Evolutionary conservation across 2,797 vertebrate species (phyloP).

Genomic region (Hydrocynus forskahlii): DNA sequence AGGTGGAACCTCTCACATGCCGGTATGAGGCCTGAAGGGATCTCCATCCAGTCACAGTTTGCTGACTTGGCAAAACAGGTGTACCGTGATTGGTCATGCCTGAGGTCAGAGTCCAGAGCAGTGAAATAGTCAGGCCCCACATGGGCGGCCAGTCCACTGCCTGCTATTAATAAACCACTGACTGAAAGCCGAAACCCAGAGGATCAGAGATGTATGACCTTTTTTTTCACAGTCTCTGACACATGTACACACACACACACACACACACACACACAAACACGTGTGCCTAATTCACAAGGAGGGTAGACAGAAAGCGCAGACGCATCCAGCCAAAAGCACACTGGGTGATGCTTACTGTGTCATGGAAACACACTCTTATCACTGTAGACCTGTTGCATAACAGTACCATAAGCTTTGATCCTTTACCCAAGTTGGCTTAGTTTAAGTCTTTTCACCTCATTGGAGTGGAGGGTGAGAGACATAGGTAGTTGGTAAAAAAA

Average conservation of each 20-base stretch:
- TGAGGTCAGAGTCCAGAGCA: conserved; percentile 57
- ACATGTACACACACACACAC: not conserved
- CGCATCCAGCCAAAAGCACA: not conserved
- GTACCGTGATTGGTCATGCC: conserved; percentile 45
- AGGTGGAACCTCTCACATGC: not conserved
- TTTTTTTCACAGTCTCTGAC: conserved; percentile 36
- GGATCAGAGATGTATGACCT: conserved; percentile 51
- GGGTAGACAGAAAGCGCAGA: not conserved
- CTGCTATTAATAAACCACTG: conserved; percentile 74
- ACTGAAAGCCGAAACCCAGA: conserved; percentile 60
- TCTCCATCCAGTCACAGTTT: conserved; percentile 47
- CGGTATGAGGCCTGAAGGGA: conserved; percentile 10
- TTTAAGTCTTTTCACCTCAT: conserved; percentile 13
- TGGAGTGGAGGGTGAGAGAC: conserved; percentile 16
- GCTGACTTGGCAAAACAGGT: conserved; percentile 54
- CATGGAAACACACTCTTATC: conserved; percentile 21
- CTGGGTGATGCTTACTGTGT: conserved; percentile 13
- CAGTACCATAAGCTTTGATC: conserved; percentile 7
- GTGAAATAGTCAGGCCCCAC: conserved; percentile 64
- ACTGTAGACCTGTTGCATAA: conserved; percentile 31
- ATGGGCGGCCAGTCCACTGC: conserved; percentile 65
- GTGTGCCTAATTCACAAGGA: not conserved
- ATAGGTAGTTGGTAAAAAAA: not conserved
- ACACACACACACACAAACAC: not conserved
- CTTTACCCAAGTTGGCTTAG: conserved; percentile 7